Conservation (phyloP, 2,113 vertebrate genomes). For the Kobus ellipsiprymnus region DNA sequence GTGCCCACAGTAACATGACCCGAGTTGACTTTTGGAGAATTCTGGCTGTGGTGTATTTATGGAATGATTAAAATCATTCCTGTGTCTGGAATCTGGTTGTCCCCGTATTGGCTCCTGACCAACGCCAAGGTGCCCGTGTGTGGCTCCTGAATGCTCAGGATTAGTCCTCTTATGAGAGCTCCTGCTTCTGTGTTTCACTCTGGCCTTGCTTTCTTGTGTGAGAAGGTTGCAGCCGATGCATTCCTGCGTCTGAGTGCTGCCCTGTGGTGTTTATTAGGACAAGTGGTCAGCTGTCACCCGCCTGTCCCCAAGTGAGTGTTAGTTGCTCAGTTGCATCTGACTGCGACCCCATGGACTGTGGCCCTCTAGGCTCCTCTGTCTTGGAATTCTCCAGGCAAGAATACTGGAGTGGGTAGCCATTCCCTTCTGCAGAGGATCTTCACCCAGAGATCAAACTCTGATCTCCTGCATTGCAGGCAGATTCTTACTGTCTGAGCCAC, state of each 20-base stretch:
- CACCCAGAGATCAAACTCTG: not conserved
- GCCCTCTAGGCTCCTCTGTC: not conserved
- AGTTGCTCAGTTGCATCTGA: not conserved
- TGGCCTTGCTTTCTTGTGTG: not conserved
- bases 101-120: not conserved
- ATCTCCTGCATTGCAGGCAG: not conserved
- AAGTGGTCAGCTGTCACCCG: not conserved
- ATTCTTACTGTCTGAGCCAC: not conserved
- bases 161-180: not conserved
- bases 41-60: not conserved
- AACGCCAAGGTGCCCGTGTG: not conserved
- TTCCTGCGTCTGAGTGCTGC: not conserved
- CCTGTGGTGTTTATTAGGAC: not conserved
- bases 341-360: not conserved
- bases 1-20: accelerated
- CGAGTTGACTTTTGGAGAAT: not conserved
- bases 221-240: accelerated
- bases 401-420: not conserved
- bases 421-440: not conserved
- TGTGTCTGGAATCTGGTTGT: too few relatives aligned
- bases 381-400: not conserved
- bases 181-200: not conserved
- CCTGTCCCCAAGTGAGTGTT: not conserved
- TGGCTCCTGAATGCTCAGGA: not conserved
- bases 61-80: not conserved